A percentile compares a stretch with the other conserved stretches of the same genome.
phyloP scores from a whole-genome alignment of 1,140 invertebrate species.

The Sipha flava region DNA sequence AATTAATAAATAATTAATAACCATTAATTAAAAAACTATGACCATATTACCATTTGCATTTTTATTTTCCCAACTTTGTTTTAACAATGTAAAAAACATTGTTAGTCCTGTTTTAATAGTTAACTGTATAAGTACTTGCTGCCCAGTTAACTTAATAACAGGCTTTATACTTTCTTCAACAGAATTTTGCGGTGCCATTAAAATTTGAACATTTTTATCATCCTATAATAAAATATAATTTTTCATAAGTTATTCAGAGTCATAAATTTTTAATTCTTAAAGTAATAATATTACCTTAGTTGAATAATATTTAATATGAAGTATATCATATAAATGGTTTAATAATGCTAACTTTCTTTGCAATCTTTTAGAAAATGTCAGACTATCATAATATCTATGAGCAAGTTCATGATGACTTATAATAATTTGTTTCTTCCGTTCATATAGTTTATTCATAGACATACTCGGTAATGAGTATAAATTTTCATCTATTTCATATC shows the following conservation, averaged over 20 bases:
- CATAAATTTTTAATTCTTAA: too few relatives aligned
- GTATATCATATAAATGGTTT: constrained; percentile 17
- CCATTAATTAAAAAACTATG: background rate
- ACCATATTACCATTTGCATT: constrained; percentile 35
- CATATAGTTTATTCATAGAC: constrained; percentile 3
- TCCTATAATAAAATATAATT: background rate
- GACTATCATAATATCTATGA: constrained; percentile 13
- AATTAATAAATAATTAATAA: background rate
- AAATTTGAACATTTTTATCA: constrained; percentile 29
- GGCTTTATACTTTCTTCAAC: constrained; percentile 2
- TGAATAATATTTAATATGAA: background rate
- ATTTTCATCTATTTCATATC: constrained; percentile 29
- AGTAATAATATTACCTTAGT: background rate
- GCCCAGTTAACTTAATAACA: constrained; percentile 41
- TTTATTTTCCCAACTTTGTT: constrained; percentile 51
- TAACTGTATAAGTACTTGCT: constrained; percentile 55
- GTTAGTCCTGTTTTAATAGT: constrained; percentile 56
- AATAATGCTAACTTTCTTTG: constrained; percentile 1
- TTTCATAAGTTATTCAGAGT: too few relatives aligned
- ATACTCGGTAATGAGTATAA: constrained; percentile 11
- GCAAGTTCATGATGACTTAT: constrained; percentile 2
- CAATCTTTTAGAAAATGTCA: constrained; percentile 23
- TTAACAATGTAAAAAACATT: constrained; percentile 53
- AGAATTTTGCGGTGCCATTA: constrained; percentile 10
- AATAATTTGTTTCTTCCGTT: background rate